Base-by-base conservation (phyloP, 2,113 vertebrate genomes). In the Psilopogon haemacephalus region DNA sequence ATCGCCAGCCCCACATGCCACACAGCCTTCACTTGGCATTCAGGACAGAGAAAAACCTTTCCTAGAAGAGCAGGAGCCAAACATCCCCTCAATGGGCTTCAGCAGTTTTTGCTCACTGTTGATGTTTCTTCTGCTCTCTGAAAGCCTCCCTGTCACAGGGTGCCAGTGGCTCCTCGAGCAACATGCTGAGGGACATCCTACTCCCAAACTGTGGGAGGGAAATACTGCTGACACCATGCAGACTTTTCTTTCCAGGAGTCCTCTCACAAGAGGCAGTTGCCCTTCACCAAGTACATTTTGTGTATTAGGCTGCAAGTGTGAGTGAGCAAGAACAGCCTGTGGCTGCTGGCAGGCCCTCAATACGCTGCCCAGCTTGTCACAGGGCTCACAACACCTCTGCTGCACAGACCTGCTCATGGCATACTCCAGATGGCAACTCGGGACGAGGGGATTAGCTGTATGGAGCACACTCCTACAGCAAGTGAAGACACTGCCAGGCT, bases 391-490 rank as follows among this genome's bases (percentile, higher is more conserved):
- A 40, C 93, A 91, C 86, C 95, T 74, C 88, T 90, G 72, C 38
- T 67, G 6, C 63, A 38, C 67, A 88, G 77, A 38, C 30, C 88
- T 65, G 86, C 93, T 82, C 0, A 0, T 92, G 77, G 84, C 84
- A 50, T 15, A 13, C 60, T 90, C 73, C 91, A 95, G 89, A 95
- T 91, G 87, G 96, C 93, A 93, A 19, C 64, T 67, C 89, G 10
- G 84, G 89, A 89, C 24, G 5, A 16, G 3, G 56, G 87, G 89
- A 91, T 93, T 80, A 85, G 68, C 93, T 92, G 87, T 15, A 27
- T 63, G 73, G 83, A 71, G 60, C 56, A 33, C 76, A 50, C 76
- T 89, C 92, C 74, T 56, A 67, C 91, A 77, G 82, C 73, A 83
- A 89, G 26, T 1, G 56, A 87, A 72, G 68, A 26, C 0, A 5